These are phyloP conservation scores for Kryptopterus vitreolus DNA, from an alignment of 2,797 vertebrate genomes.

Conservation along the genomic window DNA sequence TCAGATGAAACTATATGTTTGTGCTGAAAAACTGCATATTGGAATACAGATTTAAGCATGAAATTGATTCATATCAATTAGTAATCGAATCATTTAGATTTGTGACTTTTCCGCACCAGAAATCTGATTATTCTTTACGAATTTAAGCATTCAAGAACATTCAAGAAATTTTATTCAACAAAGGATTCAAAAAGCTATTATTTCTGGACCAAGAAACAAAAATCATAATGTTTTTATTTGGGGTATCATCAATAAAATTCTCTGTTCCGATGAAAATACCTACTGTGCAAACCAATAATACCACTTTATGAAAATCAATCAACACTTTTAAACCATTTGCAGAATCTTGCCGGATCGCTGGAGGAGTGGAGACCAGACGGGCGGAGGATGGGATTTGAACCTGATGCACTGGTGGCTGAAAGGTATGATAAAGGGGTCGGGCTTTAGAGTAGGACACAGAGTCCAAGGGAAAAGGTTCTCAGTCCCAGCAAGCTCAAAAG, in stretches of 20 bases:
- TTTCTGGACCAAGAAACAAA: neutral
- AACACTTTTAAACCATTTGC: neutral
- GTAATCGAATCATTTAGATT: neutral
- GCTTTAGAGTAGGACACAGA: constrained; percentile 56
- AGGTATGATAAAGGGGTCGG: constrained; percentile 46
- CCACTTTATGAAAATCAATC: neutral
- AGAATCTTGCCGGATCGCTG: neutral
- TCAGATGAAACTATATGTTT: neutral
- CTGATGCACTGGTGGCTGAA: constrained; percentile 26
- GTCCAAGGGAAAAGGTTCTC: constrained; percentile 2
- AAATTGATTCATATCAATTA: neutral
- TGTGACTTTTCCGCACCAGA: neutral
- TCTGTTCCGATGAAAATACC: neutral
- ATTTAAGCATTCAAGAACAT: too few relatives aligned
- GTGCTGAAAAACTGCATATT: neutral
- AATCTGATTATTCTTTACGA: too few relatives aligned
- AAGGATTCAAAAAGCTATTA: neutral
- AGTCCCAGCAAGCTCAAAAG: neutral
- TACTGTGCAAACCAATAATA: neutral
- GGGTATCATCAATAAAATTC: neutral
- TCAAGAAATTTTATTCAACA: neutral
- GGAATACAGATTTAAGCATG: neutral
- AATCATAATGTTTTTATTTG: neutral
- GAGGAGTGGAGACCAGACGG: constrained; percentile 6
- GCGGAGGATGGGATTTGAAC: constrained; percentile 38